Conservation (phyloP, 2,113 vertebrate species). For the Hylia prasina region DNA sequence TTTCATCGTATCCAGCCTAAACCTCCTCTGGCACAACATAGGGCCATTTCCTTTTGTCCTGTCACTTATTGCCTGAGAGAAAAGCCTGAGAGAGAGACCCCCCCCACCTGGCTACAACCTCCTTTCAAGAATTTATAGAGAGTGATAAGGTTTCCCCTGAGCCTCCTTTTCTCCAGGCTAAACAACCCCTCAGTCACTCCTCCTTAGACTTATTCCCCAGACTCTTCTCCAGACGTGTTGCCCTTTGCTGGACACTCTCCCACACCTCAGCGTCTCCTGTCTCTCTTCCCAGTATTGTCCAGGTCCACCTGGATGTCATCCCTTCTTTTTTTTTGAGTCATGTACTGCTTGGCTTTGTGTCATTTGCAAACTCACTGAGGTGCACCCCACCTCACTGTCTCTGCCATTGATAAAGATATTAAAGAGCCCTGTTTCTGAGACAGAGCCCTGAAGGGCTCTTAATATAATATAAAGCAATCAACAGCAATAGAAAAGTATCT, state of each 20-base stretch:
- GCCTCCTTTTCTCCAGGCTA: neutral
- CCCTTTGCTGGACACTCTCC: neutral
- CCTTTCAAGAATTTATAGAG: neutral
- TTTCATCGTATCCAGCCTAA: neutral
- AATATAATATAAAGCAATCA: conserved; percentile 36
- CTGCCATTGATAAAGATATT: neutral
- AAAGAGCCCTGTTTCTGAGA: neutral
- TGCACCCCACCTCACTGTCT: neutral
- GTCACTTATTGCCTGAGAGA: neutral
- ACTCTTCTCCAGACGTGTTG: neutral
- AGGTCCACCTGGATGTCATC: neutral
- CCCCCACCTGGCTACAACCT: neutral
- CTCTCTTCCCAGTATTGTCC: neutral
- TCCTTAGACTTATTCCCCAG: neutral
- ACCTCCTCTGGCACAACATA: neutral
- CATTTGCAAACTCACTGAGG: neutral
- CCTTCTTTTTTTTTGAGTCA: neutral
- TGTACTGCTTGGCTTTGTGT: neutral
- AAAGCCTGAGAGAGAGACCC: no score
- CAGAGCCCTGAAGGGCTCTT: neutral
- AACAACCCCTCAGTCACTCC: neutral
- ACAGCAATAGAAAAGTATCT: conserved; percentile 34
- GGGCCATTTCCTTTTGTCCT: neutral
- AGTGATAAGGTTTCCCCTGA: neutral
- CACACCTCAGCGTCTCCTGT: neutral